These are phyloP conservation scores for Drosophila guanche DNA, from an alignment of 1,140 invertebrate genomes.

Conservation along the genomic window DNA sequence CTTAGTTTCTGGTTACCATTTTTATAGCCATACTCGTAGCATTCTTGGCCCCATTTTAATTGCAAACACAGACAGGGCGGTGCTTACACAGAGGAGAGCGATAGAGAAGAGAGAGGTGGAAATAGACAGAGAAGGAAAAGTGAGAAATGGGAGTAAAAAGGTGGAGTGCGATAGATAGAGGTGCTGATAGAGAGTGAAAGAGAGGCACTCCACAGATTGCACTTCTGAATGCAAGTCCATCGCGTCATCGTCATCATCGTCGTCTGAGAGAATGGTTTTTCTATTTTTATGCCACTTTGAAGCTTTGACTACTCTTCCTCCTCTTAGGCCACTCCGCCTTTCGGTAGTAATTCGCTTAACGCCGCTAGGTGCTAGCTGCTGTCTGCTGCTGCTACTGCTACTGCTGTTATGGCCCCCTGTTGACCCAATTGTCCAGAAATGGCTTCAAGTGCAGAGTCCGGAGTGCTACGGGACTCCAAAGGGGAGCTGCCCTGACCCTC, in stretches of 20 bases:
- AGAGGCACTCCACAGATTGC: slow-evolving; percentile 26
- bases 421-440: slow-evolving; percentile 69
- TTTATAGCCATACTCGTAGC: slow-evolving; percentile 37
- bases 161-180: neutral
- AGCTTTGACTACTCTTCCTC: slow-evolving; percentile 20
- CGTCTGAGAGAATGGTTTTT: slow-evolving; percentile 45
- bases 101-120: neutral
- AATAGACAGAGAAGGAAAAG: slow-evolving; percentile 9
- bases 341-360: slow-evolving; percentile 69
- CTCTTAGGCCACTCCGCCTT: neutral
- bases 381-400: slow-evolving; percentile 18
- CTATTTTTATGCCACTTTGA: slow-evolving; percentile 77
- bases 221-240: slow-evolving; percentile 66
- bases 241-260: neutral
- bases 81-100: neutral
- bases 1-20: slow-evolving; percentile 54
- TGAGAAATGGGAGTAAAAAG: too few species aligned
- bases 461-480: neutral
- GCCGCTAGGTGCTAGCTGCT: slow-evolving; percentile 70
- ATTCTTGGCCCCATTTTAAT: slow-evolving; percentile 73
- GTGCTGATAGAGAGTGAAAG: too few species aligned
- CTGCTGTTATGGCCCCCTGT: slow-evolving; percentile 48
- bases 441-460: slow-evolving; percentile 26
- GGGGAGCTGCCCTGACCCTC: neutral
- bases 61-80: slow-evolving; percentile 43